Evolutionary conservation across 2,113 vertebrate genomes (phyloP), one percentile per base, ranked within the genome.

Genomic region (Peromyscus polionotus): DNA sequence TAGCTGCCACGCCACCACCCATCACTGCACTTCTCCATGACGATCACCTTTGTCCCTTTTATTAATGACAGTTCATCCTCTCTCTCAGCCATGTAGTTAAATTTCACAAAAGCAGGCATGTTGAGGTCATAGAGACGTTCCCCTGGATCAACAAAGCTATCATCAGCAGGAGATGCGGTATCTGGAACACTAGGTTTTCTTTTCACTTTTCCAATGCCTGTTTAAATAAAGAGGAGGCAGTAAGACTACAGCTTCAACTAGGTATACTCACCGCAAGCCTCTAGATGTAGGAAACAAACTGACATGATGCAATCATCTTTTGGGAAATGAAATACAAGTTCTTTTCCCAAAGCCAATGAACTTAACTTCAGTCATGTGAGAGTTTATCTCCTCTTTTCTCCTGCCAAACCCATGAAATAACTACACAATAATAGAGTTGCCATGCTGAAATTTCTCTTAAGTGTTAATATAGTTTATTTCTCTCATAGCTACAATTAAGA

Each of bases 21-120:
- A 91, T 99, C 99, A 57, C 99, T 99, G 98, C 99, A 99, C 97
- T 99, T 99, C 97, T 99, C 99, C 99, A 99, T 99, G 98, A 99
- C 99, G 88, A 99, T 99, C 95, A 99, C 99, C 83, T 99, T 99
- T 0, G 99, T 99, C 94, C 99, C 99, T 96, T 99, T 99, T 88
- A 99, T 99, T 98, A 99, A 98, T 1, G 99, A 99, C 65, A 99
- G 98, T 98, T 99, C 99, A 92, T 99, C 99, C 86, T 99, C 99
- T 5, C 99, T 99, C 98, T 99, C 99, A 0, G 99, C 99, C n/a
- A 99, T 83, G 98, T 99, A 99, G 98, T 99, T 99, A 98, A 99
- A 99, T 97, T 99, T 99, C 93, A 99, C 99, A 93, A 99, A 98
- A 20, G 99, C 99, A 2, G 99, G 99, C 98, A 99, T 98, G 98